These are phyloP conservation scores for Leuctra nigra DNA, from an alignment of 2,888 invertebrate species.

Conservation along the genomic window DNA sequence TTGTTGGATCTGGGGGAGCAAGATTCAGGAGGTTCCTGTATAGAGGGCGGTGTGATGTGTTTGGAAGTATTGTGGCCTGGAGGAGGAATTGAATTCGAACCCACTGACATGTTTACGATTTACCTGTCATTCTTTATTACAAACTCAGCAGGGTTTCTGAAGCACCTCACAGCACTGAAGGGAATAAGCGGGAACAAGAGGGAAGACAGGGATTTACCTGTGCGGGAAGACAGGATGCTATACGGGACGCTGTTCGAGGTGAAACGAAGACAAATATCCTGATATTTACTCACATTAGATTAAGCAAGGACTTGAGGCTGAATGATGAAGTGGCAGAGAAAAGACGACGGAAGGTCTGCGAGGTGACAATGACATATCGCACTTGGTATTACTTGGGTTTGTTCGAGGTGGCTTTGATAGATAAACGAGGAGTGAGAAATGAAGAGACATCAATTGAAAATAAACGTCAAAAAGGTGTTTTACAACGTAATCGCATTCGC, in stretches of 20 bases:
- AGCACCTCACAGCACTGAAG: neutral
- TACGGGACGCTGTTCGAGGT: neutral
- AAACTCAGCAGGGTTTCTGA: conserved; percentile 1
- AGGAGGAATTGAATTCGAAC: neutral
- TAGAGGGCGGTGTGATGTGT: no score
- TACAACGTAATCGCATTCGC: neutral
- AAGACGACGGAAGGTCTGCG: neutral
- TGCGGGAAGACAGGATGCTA: neutral
- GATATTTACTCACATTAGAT: neutral
- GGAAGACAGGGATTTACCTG: neutral
- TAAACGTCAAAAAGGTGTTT: neutral
- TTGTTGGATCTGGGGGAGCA: no score
- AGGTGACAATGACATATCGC: neutral
- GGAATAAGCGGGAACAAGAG: neutral
- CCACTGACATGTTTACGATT: conserved; percentile 13
- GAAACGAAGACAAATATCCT: conserved; percentile 2
- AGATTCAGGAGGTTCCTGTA: no score
- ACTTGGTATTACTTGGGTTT: neutral
- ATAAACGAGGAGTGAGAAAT: neutral
- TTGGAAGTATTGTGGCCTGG: neutral
- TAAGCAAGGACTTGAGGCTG: neutral
- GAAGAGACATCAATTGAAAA: neutral
- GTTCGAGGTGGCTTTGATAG: neutral
- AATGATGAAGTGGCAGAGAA: neutral
- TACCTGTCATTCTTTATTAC: conserved; percentile 14